Evolutionary conservation across 2,113 vertebrate species (phyloP).

Genomic region (Pseudorectes ferrugineus): DNA sequence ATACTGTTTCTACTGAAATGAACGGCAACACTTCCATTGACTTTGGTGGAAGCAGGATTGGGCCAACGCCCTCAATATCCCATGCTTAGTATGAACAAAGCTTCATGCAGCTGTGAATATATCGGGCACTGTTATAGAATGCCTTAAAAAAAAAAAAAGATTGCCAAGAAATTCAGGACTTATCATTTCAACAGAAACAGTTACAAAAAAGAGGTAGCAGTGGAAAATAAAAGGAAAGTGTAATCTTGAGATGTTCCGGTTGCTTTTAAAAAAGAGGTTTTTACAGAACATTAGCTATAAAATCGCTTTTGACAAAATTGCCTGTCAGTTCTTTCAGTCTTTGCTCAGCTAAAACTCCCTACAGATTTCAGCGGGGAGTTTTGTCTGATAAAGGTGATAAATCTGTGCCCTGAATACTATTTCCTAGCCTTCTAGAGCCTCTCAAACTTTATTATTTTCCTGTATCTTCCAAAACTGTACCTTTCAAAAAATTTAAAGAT

Average conservation of each 20-base stretch:
- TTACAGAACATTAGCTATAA: constrained; percentile 15
- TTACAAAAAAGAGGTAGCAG: neutral
- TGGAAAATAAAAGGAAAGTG: neutral
- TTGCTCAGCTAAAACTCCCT: neutral
- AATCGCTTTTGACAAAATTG: constrained; percentile 23
- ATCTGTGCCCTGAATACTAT: neutral
- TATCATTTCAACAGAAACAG: neutral
- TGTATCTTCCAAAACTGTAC: neutral
- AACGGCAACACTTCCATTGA: neutral
- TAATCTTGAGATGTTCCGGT: neutral
- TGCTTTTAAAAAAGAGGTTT: neutral
- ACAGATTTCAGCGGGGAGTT: neutral
- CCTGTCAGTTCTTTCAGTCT: constrained; percentile 5
- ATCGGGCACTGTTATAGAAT: accelerated
- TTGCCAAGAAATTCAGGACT: neutral
- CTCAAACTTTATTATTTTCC: neutral
- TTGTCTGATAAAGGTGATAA: neutral
- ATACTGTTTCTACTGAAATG: neutral
- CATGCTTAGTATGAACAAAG: neutral
- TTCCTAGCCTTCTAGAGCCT: neutral
- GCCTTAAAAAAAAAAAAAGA: neutral
- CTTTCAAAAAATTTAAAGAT: neutral
- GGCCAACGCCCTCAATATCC: neutral
- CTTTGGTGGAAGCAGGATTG: neutral
- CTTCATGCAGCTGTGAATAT: neutral